Evolutionary conservation across 2,888 invertebrate genomes (phyloP), one percentile per base, ranked within the genome.

Genomic region (Ophion ventricosus): DNA sequence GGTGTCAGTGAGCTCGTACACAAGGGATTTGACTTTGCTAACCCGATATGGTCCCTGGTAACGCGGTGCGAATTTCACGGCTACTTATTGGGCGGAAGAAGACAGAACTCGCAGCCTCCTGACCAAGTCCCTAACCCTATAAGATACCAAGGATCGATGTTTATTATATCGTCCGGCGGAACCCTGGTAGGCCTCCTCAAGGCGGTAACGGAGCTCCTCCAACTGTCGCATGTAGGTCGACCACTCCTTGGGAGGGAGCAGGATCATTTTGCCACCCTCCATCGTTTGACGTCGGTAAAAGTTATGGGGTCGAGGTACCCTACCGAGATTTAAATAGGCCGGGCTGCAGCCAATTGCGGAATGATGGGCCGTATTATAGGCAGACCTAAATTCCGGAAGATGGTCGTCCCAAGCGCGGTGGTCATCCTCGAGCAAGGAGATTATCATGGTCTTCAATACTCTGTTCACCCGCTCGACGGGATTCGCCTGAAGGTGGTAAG

Each of bases 371-470:
- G 77, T 87, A 61, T 87, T 85, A 1, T 85, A 75, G 0, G 88
- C 87, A 56, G 83, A 85, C 8, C 66, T 49, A 14, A 87, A 77
- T n/a, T 80, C 66, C 5, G 11, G 4, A 1, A 86, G 23, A 20
- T 85, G 82, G 4, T 23, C 57, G 49, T 87, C 85, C 83, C 83
- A 87, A 1, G 66, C 56, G 0, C 80, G 73, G 26, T 87, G 85
- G 29, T 87, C 82, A 0, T 61, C 25, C 0, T 72, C 74, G 0
- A 85, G 3, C 17, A 70, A 85, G 1, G 67, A 20, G 0, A 74
- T 23, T 0, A 88, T 80, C 86, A 89, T 88, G 1, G 81, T 85
- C n/a, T 87, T 85, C 1, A 88, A 40, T 0, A 80, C 26, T 2
- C 80, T 54, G 59, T 83, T 72, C 2, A 80, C 49, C 4, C 76